phyloP scores from a whole-genome alignment of 2,888 invertebrate species.

The Buathra laborator region DNA sequence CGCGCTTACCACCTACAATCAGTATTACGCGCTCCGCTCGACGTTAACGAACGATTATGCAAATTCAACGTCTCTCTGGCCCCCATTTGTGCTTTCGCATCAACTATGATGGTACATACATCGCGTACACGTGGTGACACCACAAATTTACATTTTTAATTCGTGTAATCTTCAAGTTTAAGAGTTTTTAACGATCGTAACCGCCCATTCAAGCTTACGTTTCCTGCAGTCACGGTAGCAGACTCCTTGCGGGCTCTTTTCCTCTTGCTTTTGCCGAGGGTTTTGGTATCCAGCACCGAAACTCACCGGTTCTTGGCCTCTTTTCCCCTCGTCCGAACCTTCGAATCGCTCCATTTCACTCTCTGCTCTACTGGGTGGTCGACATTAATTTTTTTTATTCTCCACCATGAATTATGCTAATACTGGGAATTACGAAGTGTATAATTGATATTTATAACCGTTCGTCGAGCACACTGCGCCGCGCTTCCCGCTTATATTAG shows the following conservation, averaged over 20 bases:
- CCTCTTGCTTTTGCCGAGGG: conserved; percentile 14
- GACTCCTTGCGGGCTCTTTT: conserved; percentile 8
- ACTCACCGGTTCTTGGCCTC: conserved; percentile 1
- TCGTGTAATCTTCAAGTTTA: conserved; percentile 81
- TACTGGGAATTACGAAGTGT: conserved; percentile 80
- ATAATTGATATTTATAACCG: conserved; percentile 84
- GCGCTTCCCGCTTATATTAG: conserved; percentile 25
- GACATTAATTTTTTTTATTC: conserved; percentile 78
- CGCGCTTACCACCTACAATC: conserved; percentile 78
- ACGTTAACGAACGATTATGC: conserved; percentile 80
- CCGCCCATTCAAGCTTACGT: conserved; percentile 56
- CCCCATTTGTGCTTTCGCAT: background rate
- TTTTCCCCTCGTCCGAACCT: conserved; percentile 5
- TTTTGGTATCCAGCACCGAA: conserved; percentile 8
- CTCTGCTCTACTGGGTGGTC: conserved; percentile 81
- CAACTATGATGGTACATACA: conserved; percentile 41
- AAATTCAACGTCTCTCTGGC: conserved; percentile 71
- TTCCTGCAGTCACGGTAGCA: conserved; percentile 50
- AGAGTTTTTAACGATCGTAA: conserved; percentile 73
- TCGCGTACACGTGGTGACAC: conserved; percentile 80
- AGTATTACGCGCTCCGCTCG: conserved; percentile 70
- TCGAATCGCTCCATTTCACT: conserved; percentile 30
- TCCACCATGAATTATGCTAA: conserved; percentile 82
- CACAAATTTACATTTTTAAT: conserved; percentile 82
- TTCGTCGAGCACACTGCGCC: conserved; percentile 20